phyloP scores from a whole-genome alignment of 2,888 invertebrate species.

The Acheta domesticus region DNA sequence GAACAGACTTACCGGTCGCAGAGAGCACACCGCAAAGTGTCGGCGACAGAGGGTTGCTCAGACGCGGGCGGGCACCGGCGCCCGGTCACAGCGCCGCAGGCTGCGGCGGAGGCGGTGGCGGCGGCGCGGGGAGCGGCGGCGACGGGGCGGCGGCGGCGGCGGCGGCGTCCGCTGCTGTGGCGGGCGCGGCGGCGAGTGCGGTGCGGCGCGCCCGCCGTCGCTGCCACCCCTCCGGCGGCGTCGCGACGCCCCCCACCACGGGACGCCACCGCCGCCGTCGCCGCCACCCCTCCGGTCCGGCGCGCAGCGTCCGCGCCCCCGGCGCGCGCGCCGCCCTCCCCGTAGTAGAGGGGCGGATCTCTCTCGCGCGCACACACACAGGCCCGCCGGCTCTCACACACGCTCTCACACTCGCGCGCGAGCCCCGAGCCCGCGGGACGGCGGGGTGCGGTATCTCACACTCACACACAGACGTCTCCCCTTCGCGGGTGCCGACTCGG shows the following conservation, averaged over 20 bases:
- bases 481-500: too few relatives aligned
- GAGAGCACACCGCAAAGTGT: background rate
- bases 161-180: conserved; percentile 20
- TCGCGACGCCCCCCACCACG: conserved; percentile 19
- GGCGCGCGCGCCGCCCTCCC: too few relatives aligned
- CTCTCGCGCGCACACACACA: too few relatives aligned
- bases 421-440: background rate
- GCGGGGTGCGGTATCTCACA: background rate
- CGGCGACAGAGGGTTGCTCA: background rate
- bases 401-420: too few relatives aligned
- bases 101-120: conserved; percentile 20
- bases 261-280: background rate
- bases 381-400: too few relatives aligned
- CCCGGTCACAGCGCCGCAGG: background rate
- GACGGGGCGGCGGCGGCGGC: conserved; percentile 33
- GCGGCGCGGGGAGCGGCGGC: conserved; percentile 32
- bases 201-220: background rate
- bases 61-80: conserved; percentile 3
- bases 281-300: conserved; percentile 3
- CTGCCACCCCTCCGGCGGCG: background rate
- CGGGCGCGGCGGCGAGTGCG: conserved; percentile 19
- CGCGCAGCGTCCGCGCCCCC: background rate
- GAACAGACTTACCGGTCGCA: too few relatives aligned
- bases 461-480: background rate
- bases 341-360: too few relatives aligned